phyloP scores from a whole-genome alignment of 2,888 invertebrate species.

The Danaus chrysippus region DNA sequence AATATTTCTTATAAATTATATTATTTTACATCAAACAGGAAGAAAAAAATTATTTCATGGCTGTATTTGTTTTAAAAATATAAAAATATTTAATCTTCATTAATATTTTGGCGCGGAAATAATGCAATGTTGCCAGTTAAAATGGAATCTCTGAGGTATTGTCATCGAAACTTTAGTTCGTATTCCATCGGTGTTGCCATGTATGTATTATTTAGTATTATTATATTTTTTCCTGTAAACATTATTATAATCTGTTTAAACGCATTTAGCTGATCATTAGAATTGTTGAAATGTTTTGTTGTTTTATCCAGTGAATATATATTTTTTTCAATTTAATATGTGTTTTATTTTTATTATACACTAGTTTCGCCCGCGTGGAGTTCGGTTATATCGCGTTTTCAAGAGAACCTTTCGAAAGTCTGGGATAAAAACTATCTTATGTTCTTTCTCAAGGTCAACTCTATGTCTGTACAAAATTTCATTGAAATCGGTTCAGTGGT shows the following conservation, averaged over 20 bases:
- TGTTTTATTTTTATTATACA: slow-evolving; percentile 35
- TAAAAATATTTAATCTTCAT: not conserved
- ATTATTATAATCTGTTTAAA: slow-evolving; percentile 21
- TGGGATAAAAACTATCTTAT: no score
- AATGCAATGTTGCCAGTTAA: slow-evolving; percentile 30
- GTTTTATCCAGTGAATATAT: slow-evolving; percentile 60
- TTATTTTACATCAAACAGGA: not conserved
- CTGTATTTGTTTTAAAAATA: not conserved
- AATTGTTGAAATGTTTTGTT: slow-evolving; percentile 57
- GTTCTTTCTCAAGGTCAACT: no score
- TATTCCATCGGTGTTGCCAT: slow-evolving; percentile 38
- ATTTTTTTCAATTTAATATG: slow-evolving; percentile 52
- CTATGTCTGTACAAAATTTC: no score
- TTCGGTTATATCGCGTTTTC: no score
- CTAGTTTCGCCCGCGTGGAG: no score
- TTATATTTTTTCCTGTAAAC: slow-evolving; percentile 13
- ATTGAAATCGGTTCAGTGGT: no score
- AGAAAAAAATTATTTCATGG: not conserved
- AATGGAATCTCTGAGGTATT: slow-evolving; percentile 42
- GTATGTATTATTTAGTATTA: slow-evolving; percentile 25
- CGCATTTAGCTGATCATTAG: slow-evolving; percentile 41
- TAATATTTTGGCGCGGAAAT: slow-evolving; percentile 21
- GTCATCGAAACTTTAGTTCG: slow-evolving; percentile 38
- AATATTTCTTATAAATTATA: no score
- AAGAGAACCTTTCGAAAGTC: no score